Percentiles rank a stretch among this genome's conserved stretches.
phyloP scores from a whole-genome alignment of 2,888 invertebrate species.

The Chrysomela aeneicollis region DNA sequence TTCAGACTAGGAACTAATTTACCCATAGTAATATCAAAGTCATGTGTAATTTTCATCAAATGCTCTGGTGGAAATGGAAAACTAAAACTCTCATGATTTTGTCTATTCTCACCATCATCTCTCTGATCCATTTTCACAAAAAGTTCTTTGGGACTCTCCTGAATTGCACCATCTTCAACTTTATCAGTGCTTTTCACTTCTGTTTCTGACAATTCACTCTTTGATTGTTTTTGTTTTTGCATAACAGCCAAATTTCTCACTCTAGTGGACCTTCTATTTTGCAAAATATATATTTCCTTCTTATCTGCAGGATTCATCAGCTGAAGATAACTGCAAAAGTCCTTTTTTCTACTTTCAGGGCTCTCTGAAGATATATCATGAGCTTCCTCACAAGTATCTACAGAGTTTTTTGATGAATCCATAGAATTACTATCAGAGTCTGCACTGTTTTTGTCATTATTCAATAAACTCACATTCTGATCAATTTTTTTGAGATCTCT shows the following conservation, averaged over 20 bases:
- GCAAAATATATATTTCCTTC: slow-evolving; percentile 49
- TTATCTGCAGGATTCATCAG: slow-evolving; percentile 56
- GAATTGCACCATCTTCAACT: slow-evolving; percentile 24
- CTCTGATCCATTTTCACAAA: slow-evolving; percentile 39
- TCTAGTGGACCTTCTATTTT: slow-evolving; percentile 55
- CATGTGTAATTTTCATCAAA: slow-evolving; percentile 25
- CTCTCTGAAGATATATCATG: slow-evolving; percentile 42
- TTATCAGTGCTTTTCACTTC: slow-evolving; percentile 5
- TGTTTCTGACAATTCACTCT: slow-evolving; percentile 19
- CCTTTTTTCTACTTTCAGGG: slow-evolving; percentile 57
- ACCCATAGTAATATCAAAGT: slow-evolving; percentile 38
- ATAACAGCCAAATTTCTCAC: slow-evolving; percentile 53
- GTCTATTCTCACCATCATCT: slow-evolving; percentile 13
- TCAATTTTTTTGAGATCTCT: neutral
- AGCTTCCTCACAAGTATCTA: slow-evolving; percentile 29
- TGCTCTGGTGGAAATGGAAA: slow-evolving; percentile 42
- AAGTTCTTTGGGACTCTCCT: slow-evolving; percentile 41
- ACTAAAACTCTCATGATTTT: slow-evolving; percentile 28
- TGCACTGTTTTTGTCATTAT: neutral
- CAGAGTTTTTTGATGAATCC: neutral
- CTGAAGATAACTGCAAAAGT: slow-evolving; percentile 57
- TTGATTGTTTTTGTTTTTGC: slow-evolving; percentile 44
- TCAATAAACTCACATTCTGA: neutral
- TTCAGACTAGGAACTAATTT: slow-evolving; percentile 32
- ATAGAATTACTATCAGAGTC: neutral